phyloP scores from a whole-genome alignment of 2,113 vertebrate species.

The Aegypius monachus region DNA sequence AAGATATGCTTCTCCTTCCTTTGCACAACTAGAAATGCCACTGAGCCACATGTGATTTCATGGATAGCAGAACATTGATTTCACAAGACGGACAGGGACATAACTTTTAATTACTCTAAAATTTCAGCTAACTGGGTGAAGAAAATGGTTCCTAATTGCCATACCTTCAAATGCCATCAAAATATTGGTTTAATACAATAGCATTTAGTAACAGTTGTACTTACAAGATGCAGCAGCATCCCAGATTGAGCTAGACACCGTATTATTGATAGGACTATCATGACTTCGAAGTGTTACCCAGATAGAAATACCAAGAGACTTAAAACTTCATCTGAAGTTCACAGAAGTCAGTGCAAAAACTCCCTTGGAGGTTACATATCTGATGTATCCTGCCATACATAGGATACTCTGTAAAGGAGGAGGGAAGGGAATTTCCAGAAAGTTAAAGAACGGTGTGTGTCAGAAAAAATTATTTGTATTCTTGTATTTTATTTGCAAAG shows the following conservation, averaged over 20 bases:
- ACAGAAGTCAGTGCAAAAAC: not conserved
- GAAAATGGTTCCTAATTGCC: not conserved
- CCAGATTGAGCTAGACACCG: not conserved
- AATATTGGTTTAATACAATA: not conserved
- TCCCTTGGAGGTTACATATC: not conserved
- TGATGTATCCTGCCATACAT: not conserved
- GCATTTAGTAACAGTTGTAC: not conserved
- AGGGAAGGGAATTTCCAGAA: not conserved
- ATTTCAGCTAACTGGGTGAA: not conserved
- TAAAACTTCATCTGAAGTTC: not conserved
- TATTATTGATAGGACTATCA: not conserved
- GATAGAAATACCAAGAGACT: not conserved
- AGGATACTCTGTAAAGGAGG: not conserved
- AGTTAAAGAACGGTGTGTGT: not conserved
- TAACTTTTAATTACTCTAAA: not conserved
- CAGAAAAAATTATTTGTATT: not conserved
- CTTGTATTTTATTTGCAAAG: not conserved
- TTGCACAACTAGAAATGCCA: not conserved
- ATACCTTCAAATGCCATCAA: not conserved
- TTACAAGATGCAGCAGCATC: not conserved
- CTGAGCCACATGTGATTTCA: not conserved
- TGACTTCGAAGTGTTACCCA: not conserved
- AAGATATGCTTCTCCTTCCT: not conserved
- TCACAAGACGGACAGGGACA: accelerated
- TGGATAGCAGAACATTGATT: not conserved